Evolutionary conservation across 2,797 vertebrate genomes (phyloP), one percentile per base, ranked within the genome.

Genomic region (Phrynocephalus forsythii): DNA sequence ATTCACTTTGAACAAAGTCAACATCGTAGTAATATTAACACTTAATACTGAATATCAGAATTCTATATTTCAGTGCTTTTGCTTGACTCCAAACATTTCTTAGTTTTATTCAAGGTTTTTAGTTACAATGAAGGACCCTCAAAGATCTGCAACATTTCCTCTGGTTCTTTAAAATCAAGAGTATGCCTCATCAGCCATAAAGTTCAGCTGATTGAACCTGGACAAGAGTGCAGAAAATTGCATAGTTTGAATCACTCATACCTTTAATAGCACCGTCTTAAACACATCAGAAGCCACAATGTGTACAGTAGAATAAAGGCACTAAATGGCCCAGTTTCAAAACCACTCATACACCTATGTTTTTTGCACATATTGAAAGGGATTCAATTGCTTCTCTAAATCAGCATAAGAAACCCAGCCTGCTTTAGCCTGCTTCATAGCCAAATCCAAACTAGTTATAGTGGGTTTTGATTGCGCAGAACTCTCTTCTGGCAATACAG

Each of bases 161-260:
- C 79, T 63, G 69, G n/a, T 86, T 2, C 84, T 85, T 92, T 86
- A 91, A 82, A 92, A 89, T 92, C 80, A 86, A 75, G 90, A 88
- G 10, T 52, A 78, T 90, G 30, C 78, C 28, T 91, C n/a, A 48
- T 89, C 82, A 81, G 84, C 88, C 92, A 76, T 90, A 88, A 95
- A 94, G 68, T 88, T 92, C 87, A 92, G 82, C 73, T 93, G 91
- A 91, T 92, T 82, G 90, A 84, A 33, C 20, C 18, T 89, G 80
- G 93, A 83, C 75, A 67, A 88, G 77, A 90, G 52, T 33, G 90
- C 85, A 88, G 83, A 83, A 94, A 91, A 90, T 85, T 10, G 79
- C 69, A 90, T 85, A 48, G 1, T 76, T 76, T 78, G 82, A 91
- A 84, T 83, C 86, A 84, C 84, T 89, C n/a, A 88, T 82, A 78